These are phyloP conservation scores for Drosophila orosa DNA, from an alignment of 1,140 invertebrate genomes.

Conservation along the genomic window DNA sequence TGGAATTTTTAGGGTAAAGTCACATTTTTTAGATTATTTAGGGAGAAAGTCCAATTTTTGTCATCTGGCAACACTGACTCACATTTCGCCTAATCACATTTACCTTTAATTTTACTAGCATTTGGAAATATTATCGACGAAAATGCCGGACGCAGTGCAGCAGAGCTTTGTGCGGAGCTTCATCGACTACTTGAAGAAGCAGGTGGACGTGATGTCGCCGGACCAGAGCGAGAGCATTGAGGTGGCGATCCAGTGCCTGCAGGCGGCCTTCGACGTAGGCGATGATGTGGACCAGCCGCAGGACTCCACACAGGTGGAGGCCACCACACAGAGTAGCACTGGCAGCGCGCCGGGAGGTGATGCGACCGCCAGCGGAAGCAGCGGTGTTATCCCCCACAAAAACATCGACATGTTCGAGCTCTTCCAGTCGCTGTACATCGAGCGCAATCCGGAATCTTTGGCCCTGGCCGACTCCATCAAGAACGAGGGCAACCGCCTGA, in stretches of 20 bases:
- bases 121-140: constrained; percentile 2
- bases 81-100: constrained; percentile 42
- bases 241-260: constrained; percentile 91
- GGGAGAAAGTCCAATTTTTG: no score
- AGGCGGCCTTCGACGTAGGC: constrained; percentile 90
- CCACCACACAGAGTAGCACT: constrained; percentile 40
- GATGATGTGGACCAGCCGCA: constrained; percentile 84
- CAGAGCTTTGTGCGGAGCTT: constrained; percentile 76
- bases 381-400: constrained; percentile 47
- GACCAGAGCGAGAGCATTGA: constrained; percentile 93
- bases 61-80: no score
- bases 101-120: neutral
- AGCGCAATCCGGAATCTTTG: constrained; percentile 85
- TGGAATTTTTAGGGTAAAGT: no score
- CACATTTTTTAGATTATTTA: no score
- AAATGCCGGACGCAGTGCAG: constrained; percentile 78
- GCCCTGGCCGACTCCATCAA: constrained; percentile 91
- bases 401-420: constrained; percentile 85
- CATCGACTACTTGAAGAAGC: constrained; percentile 78
- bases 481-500: constrained; percentile 93
- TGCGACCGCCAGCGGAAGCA: constrained; percentile 53
- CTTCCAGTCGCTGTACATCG: constrained; percentile 79
- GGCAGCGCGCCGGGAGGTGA: constrained; percentile 22
- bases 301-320: constrained; percentile 27
- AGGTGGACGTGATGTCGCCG: constrained; percentile 78